Conservation (phyloP, 2,797 vertebrate species). For the Vipera ursinii region DNA sequence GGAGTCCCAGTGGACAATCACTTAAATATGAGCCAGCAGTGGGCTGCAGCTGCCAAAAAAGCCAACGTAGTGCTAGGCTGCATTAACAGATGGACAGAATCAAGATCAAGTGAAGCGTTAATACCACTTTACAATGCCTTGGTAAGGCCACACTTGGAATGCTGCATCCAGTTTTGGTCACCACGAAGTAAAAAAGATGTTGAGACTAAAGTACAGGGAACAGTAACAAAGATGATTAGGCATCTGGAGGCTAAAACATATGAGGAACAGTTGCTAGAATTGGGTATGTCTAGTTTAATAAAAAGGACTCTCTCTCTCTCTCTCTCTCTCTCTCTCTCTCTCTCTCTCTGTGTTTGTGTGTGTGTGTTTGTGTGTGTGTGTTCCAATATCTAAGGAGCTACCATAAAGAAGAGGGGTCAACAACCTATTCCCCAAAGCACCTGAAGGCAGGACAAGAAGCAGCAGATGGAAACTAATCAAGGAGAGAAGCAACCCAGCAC, state of each 20-base stretch:
- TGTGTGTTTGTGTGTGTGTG: neutral
- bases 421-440: neutral
- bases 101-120: neutral
- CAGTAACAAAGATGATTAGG: neutral
- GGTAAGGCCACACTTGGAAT: neutral
- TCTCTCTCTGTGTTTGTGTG: no score
- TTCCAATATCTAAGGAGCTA: neutral
- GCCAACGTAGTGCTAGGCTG: neutral
- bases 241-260: neutral
- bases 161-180: neutral
- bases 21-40: neutral
- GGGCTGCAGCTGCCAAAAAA: neutral
- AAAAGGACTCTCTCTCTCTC: neutral
- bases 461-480: neutral
- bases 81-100: neutral
- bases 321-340: no score
- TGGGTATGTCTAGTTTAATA: neutral
- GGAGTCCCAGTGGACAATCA: neutral
- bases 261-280: neutral
- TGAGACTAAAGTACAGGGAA: neutral
- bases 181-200: neutral
- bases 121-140: neutral
- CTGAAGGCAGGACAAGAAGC: neutral
- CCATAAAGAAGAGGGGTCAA: neutral
- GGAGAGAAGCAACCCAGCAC: neutral